Evolutionary conservation across 2,113 vertebrate species (phyloP).

Genomic region (Nothoprocta perdicaria): DNA sequence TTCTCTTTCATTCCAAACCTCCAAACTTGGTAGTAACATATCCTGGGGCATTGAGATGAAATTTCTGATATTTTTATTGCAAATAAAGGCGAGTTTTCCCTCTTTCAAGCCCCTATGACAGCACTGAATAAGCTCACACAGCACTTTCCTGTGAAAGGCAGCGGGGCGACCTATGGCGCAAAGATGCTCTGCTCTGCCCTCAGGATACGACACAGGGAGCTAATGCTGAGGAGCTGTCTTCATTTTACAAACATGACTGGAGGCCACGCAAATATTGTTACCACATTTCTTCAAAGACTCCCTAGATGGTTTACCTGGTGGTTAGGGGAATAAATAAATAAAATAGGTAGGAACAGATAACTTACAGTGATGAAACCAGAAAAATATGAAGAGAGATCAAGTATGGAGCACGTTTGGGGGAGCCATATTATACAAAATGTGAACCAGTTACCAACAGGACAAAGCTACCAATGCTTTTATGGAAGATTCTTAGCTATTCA

Average conservation of each 20-base stretch:
- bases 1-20: background rate
- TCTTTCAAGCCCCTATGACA: background rate
- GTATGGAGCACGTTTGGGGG: background rate
- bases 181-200: background rate
- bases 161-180: background rate
- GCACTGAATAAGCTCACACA: background rate
- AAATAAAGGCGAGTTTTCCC: background rate
- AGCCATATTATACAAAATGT: background rate
- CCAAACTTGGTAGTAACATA: background rate
- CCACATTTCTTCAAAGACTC: background rate
- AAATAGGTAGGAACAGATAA: background rate
- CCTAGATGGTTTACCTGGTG: background rate
- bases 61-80: background rate
- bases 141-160: background rate
- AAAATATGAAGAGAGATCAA: background rate
- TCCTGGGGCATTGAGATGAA: background rate
- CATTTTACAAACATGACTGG: background rate
- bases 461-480: conserved; percentile 2
- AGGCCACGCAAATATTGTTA: background rate
- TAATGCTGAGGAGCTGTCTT: background rate
- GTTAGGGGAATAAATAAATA: background rate
- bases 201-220: background rate
- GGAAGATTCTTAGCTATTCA: background rate
- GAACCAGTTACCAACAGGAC: background rate
- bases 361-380: background rate